Evolutionary conservation across 2,888 invertebrate species (phyloP).

Genomic region (Pandemis heparana): DNA sequence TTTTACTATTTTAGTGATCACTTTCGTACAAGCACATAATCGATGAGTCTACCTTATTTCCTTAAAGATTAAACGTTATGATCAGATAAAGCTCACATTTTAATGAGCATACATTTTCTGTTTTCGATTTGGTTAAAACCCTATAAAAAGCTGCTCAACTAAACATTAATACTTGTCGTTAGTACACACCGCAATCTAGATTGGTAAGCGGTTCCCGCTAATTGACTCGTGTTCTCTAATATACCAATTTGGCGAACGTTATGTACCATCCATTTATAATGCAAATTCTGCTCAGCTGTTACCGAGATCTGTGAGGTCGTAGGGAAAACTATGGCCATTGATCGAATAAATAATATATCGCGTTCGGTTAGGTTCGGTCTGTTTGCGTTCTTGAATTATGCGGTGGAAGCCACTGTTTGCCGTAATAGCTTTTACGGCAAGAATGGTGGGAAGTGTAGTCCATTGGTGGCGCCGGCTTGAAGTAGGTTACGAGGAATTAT

Average conservation of each 20-base stretch:
- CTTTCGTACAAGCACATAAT: too few species aligned
- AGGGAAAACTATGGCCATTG: slow-evolving; percentile 48
- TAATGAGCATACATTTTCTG: too few species aligned
- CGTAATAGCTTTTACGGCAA: slow-evolving; percentile 22
- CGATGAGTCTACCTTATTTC: too few species aligned
- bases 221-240: slow-evolving; percentile 62
- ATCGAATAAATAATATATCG: slow-evolving; percentile 57
- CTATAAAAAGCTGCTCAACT: background rate
- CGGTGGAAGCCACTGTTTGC: slow-evolving; percentile 46
- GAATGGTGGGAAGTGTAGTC: slow-evolving; percentile 6
- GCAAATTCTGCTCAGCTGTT: slow-evolving; percentile 69
- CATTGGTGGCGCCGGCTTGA: background rate
- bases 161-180: slow-evolving; percentile 9
- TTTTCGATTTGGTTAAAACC: background rate
- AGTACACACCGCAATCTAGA: slow-evolving; percentile 55
- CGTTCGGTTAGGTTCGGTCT: slow-evolving; percentile 38
- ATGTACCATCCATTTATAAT: slow-evolving; percentile 64
- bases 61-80: too few species aligned
- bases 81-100: too few species aligned
- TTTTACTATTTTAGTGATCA: too few species aligned
- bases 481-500: background rate
- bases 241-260: slow-evolving; percentile 51
- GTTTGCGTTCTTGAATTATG: slow-evolving; percentile 52
- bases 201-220: slow-evolving; percentile 59
- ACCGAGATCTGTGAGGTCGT: slow-evolving; percentile 46